Evolutionary conservation across 2,113 vertebrate species (phyloP), one percentile per base, ranked within the genome.

Genomic region (Chroicocephalus ridibundus): DNA sequence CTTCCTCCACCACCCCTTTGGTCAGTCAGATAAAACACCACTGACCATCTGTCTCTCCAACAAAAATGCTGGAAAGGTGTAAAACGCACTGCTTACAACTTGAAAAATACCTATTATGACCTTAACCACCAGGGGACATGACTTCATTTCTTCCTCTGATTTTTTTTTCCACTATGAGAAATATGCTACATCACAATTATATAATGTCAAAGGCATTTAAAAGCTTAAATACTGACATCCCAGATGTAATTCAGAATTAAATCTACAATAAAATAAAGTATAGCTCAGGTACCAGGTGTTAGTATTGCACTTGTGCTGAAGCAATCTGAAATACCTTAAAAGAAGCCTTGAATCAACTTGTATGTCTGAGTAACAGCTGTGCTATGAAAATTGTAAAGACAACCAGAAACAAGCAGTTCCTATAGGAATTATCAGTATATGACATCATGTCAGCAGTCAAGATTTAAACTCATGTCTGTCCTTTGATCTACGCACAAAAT

Each of bases 51-150:
- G 44, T 13, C 19, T 52, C 31, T 84, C 66, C 58, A 82, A 11
- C 12, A 64, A 85, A 70, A 94, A 72, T 13, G 27, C 61, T 62
- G 29, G 62, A 18, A 96, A 91, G 7, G 54, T 91, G 55, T 65
- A 80, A 87, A 90, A 93, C 62, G 26, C 26, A 44, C 54, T 74
- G 42, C 82, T 81, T 87, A 42, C 55, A 58, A 26, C 52, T 75
- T 80, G 42, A 94, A 87, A 93, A 82, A 70, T 24, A 58, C 15
- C 66, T 88, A 51, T 82, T 58, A 78, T 0, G 0, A 90, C 42
- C 58, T 88, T 84, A 94, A 69, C 84, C 89, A 91, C 65, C 69
- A 84, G 71, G 72, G 76, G 80, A 94, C 80, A 91, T 89, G 10
- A 88, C 62, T 91, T 94, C 80, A 85, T 85, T 91, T 76, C 61